phyloP scores from a whole-genome alignment of 2,113 vertebrate genomes.

The Anolis sagrei region DNA sequence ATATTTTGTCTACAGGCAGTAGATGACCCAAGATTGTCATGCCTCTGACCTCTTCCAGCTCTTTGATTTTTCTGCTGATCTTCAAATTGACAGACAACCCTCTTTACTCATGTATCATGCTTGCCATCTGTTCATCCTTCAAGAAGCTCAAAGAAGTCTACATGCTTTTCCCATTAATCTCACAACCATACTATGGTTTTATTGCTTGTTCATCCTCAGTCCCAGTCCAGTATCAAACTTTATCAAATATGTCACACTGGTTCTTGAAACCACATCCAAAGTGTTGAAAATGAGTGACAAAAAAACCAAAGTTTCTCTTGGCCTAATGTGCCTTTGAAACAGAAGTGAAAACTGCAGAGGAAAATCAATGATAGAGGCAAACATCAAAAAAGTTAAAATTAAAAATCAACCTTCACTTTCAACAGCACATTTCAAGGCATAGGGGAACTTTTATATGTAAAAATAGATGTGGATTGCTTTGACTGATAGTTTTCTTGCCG shows the following conservation, averaged over 20 bases:
- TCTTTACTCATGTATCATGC: background rate
- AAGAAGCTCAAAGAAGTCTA: background rate
- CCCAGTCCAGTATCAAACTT: background rate
- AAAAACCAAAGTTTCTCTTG: background rate
- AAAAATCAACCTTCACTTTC: slow-evolving; percentile 13
- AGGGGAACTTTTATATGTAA: background rate
- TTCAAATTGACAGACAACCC: background rate
- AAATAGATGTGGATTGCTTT: fast-evolving
- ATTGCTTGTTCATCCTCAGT: background rate
- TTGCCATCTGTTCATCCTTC: background rate
- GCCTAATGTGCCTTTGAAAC: background rate
- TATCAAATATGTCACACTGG: background rate
- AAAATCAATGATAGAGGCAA: background rate
- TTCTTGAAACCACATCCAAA: background rate
- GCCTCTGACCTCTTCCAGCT: background rate
- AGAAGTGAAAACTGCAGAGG: background rate
- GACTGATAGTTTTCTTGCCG: background rate
- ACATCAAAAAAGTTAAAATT: background rate
- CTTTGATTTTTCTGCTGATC: background rate
- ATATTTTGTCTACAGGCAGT: background rate
- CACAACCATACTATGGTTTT: background rate
- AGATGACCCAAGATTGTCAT: background rate
- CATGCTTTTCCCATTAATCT: background rate
- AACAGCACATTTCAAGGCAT: background rate
- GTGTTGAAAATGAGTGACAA: background rate